Base-by-base conservation (phyloP, 2,797 vertebrate genomes). In the Chaetophractus vellerosus region DNA sequence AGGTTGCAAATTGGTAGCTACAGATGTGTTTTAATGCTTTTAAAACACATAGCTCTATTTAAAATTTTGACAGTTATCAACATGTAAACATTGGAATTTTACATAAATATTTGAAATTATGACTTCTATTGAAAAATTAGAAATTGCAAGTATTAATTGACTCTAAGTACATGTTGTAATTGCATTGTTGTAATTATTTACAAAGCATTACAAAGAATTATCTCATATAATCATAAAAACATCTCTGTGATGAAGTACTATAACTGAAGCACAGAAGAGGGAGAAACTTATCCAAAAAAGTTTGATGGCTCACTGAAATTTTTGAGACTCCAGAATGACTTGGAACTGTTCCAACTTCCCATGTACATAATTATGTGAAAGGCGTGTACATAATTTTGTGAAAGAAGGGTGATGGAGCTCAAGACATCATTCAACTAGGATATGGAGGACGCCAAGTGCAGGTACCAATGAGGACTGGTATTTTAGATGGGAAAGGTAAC, bases 61-160 rank as follows among this genome's bases (percentile, higher is more conserved):
- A 71, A 75, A 81, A 48, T 75, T 64, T 75, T 50, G 23, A 41
- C 16, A 33, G 18, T 59, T 86, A 87, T 94, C 21, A 15, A 57
- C 63, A 64, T n/a, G 31, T 36, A 48, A 64, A 63, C 38, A 63
- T 57, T 72, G 19, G 9, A 7, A 45, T 78, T 90, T 87, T 26
- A 55, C 28, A 68, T 85, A 86, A 89, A 45, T 66, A 90, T 59
- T 50, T 92, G 80, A 15, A 19, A 23, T 81, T 50, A 86, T 63
- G 28, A 38, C 8, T 63, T 31, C 14, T 45, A 19, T 59, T 82
- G 38, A 92, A 86, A 91, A 96, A 52, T 74, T 52, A 79, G 38
- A 79, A 71, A 55, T 45, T 68, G 23, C 38, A n/a, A 14, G 38
- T 48, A 57, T 80, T 52, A 71, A 28, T 52, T 86, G 50, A 59